A percentile compares a stretch with the other conserved stretches of the same genome.
Conservation (phyloP, 2,113 vertebrate species). For the Eidolon helvum region DNA sequence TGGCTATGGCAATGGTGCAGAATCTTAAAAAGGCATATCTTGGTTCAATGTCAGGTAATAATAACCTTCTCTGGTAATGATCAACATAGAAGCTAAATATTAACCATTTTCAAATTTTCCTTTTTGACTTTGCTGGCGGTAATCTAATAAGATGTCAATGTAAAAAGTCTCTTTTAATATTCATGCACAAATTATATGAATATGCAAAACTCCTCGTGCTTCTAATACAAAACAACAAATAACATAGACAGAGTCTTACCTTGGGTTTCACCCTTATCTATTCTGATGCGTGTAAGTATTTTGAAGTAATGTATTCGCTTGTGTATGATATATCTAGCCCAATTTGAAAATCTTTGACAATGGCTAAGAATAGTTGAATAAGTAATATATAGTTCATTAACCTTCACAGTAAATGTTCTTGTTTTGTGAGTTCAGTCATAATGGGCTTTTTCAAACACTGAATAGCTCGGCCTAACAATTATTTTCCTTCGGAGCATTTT, state of each 20-base stretch:
- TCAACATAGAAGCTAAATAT: constrained; percentile 55
- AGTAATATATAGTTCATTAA: constrained; percentile 70
- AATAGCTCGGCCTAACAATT: constrained; percentile 40
- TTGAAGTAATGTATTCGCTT: constrained; percentile 16
- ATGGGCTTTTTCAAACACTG: constrained; percentile 43
- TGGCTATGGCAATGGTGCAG: background rate
- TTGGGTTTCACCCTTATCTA: constrained; percentile 8
- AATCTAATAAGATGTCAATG: constrained; percentile 30
- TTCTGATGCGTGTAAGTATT: background rate
- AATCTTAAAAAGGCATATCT: constrained; percentile 47
- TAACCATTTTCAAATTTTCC: constrained; percentile 31
- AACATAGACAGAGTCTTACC: background rate
- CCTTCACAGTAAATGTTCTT: constrained; percentile 60
- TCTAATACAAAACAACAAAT: background rate
- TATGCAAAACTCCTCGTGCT: background rate
- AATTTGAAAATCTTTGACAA: constrained; percentile 48
- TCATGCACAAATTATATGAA: constrained; percentile 17
- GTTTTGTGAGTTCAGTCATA: constrained; percentile 69
- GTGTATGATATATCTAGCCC: background rate
- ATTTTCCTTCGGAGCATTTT: constrained; percentile 24
- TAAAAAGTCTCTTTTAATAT: constrained; percentile 55
- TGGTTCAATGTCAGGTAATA: constrained; percentile 50
- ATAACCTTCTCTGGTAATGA: constrained; percentile 47
- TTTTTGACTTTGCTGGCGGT: constrained; percentile 47
- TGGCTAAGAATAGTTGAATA: constrained; percentile 66